A percentile compares a stretch with the other conserved stretches of the same genome.
These are phyloP conservation scores for Channa maculata DNA, from an alignment of 2,113 vertebrate genomes.

Conservation along the genomic window DNA sequence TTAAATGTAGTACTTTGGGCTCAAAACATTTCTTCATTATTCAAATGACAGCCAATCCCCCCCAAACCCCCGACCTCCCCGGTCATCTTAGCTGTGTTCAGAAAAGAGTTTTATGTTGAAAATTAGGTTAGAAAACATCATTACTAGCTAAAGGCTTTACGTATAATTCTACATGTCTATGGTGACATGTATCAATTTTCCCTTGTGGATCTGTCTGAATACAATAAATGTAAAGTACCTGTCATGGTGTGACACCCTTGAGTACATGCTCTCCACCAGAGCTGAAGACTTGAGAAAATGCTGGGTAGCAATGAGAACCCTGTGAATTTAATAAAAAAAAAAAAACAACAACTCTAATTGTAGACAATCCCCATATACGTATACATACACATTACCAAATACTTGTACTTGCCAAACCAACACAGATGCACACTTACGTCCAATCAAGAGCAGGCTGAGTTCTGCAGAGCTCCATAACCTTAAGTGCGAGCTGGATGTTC, in stretches of 20 bases:
- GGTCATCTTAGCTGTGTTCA: too few species aligned
- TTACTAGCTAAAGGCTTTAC: not conserved
- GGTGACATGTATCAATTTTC: not conserved
- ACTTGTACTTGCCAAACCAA: not conserved
- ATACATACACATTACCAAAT: not conserved
- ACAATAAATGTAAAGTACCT: constrained; percentile 82
- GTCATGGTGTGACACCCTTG: constrained; percentile 89
- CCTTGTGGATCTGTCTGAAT: not conserved
- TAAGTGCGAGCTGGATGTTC: constrained; percentile 82
- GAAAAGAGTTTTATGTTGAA: not conserved
- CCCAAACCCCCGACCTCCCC: too few species aligned
- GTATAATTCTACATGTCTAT: not conserved
- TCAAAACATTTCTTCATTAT: too few species aligned
- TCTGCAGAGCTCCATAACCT: constrained; percentile 85
- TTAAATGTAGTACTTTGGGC: too few species aligned
- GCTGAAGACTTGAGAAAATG: constrained; percentile 90
- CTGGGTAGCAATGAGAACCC: constrained; percentile 91
- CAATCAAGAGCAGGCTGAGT: constrained; percentile 89
- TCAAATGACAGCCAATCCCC: too few species aligned
- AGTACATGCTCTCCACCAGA: constrained; percentile 88
- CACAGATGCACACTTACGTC: constrained; percentile 84
- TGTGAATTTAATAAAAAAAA: constrained; percentile 61
- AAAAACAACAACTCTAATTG: not conserved
- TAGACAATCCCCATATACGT: not conserved
- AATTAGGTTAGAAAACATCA: not conserved